Evolutionary conservation across 2,797 vertebrate genomes (phyloP).

Genomic region (Gallirallus australis): DNA sequence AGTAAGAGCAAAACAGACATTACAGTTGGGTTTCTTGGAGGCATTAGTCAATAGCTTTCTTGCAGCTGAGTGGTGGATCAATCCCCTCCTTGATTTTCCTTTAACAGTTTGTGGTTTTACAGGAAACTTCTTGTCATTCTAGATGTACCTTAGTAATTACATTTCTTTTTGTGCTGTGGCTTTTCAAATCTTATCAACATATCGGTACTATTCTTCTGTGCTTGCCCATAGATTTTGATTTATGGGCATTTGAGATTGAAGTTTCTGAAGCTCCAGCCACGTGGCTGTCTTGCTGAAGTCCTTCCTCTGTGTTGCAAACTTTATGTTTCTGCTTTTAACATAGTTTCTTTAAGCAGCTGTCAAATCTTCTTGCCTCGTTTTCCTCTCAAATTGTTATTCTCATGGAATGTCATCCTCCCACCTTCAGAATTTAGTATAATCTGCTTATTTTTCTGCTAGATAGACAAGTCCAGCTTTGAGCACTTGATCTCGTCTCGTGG

Average conservation of each 20-base stretch:
- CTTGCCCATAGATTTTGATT: not conserved
- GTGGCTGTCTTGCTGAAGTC: not conserved
- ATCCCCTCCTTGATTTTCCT: not conserved
- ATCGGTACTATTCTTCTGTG: not conserved
- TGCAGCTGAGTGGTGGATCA: not conserved
- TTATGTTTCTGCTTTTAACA: not conserved
- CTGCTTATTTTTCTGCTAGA: not conserved
- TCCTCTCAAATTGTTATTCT: not conserved
- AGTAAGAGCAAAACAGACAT: not conserved
- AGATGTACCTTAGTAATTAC: not conserved
- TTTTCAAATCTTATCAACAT: not conserved
- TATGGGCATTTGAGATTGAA: not conserved
- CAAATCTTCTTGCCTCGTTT: not conserved
- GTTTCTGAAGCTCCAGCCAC: not conserved
- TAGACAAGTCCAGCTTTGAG: not conserved
- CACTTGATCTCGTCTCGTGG: not conserved
- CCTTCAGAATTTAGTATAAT: not conserved
- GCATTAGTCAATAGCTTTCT: not conserved
- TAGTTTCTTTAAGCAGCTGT: not conserved
- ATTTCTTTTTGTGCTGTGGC: not conserved
- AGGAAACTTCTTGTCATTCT: not conserved
- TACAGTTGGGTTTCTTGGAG: not conserved
- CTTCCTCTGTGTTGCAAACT: not conserved
- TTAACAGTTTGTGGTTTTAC: not conserved
- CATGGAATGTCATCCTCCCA: not conserved